Percentiles rank a stretch among this genome's conserved stretches.
phyloP scores from a whole-genome alignment of 2,888 invertebrate species.

The Phaedon cochleariae region DNA sequence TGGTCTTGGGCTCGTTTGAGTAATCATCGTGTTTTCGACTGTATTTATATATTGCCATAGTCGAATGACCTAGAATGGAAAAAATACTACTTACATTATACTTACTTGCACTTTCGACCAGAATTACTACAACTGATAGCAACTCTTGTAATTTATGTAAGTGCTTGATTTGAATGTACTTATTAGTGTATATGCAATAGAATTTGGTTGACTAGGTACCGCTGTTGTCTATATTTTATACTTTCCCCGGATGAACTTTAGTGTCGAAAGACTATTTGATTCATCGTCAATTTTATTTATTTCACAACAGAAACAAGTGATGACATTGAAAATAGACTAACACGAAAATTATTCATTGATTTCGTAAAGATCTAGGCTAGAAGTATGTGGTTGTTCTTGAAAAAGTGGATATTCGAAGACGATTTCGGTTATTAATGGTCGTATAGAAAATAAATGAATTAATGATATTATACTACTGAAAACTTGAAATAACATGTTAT shows the following conservation, averaged over 20 bases:
- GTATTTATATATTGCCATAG: slow-evolving; percentile 7
- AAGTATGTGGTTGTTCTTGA: background rate
- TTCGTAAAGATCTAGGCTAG: background rate
- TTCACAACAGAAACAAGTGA: background rate
- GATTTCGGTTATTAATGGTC: no score
- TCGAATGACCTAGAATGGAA: slow-evolving; percentile 17
- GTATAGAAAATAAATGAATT: no score
- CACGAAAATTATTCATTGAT: background rate
- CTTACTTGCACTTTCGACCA: slow-evolving; percentile 14
- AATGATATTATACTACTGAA: no score
- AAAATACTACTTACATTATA: background rate
- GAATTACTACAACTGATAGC: slow-evolving; percentile 14
- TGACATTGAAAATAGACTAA: background rate
- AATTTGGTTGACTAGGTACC: background rate
- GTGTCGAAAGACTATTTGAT: slow-evolving; percentile 18
- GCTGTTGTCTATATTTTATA: slow-evolving; percentile 33
- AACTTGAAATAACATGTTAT: no score
- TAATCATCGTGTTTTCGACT: no score
- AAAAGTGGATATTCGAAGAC: no score
- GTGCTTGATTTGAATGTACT: background rate
- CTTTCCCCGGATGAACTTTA: slow-evolving; percentile 32
- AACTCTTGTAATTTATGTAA: background rate
- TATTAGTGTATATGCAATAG: slow-evolving; percentile 4
- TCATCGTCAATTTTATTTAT: background rate
- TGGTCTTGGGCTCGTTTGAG: background rate